phyloP scores from a whole-genome alignment of 1,140 invertebrate genomes.

The Trigoniulus corallinus region DNA sequence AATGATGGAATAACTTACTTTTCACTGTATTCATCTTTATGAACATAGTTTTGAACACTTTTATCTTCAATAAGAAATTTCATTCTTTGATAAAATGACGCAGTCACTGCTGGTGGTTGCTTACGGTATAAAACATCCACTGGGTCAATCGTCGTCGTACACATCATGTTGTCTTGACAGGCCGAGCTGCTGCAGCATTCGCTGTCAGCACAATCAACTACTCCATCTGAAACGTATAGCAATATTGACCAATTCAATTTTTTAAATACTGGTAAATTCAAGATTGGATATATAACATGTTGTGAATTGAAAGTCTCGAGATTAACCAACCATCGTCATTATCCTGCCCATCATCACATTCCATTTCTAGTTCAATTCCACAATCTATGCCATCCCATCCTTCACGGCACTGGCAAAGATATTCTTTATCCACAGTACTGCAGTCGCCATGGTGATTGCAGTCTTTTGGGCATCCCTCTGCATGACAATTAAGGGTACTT shows the following conservation, averaged over 20 bases:
- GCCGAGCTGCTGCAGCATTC: slow-evolving; percentile 65
- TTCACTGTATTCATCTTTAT: slow-evolving; percentile 92
- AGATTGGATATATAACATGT: background rate
- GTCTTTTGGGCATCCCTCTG: slow-evolving; percentile 86
- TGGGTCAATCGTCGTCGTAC: slow-evolving; percentile 82
- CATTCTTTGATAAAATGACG: slow-evolving; percentile 93
- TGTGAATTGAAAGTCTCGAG: background rate
- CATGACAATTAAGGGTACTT: background rate
- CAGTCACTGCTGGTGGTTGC: slow-evolving; percentile 86
- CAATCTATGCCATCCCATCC: slow-evolving; percentile 86
- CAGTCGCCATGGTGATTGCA: slow-evolving; percentile 84
- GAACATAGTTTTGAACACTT: slow-evolving; percentile 93
- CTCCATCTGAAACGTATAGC: slow-evolving; percentile 55
- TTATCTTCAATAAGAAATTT: slow-evolving; percentile 97
- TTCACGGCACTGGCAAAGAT: slow-evolving; percentile 73
- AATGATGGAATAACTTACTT: slow-evolving; percentile 75
- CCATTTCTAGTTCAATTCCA: slow-evolving; percentile 74
- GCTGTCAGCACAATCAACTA: slow-evolving; percentile 92
- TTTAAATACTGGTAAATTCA: no score
- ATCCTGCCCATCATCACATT: slow-evolving; percentile 83
- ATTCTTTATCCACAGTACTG: slow-evolving; percentile 55
- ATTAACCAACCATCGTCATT: slow-evolving; percentile 80
- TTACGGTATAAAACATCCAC: slow-evolving; percentile 86
- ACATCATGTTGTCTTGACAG: slow-evolving; percentile 82
- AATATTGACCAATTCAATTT: background rate